phyloP scores from a whole-genome alignment of 1,140 invertebrate species.

The Onthophagus taurus region DNA sequence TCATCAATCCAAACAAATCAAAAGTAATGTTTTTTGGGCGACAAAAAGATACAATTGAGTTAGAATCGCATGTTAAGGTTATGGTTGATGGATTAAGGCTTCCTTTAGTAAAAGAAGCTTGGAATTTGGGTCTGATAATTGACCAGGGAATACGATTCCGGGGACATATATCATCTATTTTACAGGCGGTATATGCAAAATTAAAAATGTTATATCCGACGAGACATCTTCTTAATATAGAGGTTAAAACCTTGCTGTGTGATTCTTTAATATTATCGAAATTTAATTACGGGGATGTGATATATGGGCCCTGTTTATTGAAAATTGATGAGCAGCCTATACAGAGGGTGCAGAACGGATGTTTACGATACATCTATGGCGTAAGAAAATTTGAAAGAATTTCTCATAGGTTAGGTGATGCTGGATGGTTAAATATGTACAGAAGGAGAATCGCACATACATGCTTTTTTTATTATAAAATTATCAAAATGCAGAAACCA shows the following conservation, averaged over 20 bases:
- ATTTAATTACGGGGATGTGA: neutral
- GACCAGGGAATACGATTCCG: no score
- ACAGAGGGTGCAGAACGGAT: slow-evolving; percentile 9
- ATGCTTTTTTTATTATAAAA: neutral
- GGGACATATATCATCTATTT: no score
- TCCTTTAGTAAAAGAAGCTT: no score
- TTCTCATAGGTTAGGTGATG: neutral
- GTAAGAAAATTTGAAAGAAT: neutral
- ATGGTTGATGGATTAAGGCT: no score
- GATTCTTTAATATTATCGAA: neutral
- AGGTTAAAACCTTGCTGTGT: neutral
- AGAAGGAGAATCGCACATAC: neutral
- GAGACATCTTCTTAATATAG: neutral
- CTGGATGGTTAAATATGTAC: slow-evolving; percentile 2
- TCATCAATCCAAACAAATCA: no score
- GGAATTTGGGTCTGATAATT: no score
- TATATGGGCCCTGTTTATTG: neutral
- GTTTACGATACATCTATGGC: slow-evolving; percentile 4
- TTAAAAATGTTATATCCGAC: slow-evolving; percentile 3
- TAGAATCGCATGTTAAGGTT: no score
- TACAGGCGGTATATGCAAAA: no score
- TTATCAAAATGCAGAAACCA: neutral
- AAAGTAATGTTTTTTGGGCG: no score
- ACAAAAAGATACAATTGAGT: no score
- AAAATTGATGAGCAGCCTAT: neutral